These are phyloP conservation scores for Cantharis flavilabris DNA, from an alignment of 2,888 invertebrate genomes.

Conservation along the genomic window DNA sequence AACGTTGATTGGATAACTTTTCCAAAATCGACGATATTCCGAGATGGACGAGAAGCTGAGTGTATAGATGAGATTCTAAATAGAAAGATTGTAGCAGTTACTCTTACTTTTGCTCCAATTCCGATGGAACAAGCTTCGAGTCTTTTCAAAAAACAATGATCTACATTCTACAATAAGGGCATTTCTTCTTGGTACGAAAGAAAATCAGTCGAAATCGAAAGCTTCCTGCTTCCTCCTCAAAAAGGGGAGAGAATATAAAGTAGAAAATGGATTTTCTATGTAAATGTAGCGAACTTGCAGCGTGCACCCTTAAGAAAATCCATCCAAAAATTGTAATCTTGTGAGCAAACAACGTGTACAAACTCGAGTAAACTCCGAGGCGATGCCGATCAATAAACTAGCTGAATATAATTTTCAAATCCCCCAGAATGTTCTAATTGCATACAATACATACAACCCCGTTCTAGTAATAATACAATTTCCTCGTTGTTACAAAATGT, in stretches of 20 bases:
- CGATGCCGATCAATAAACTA: slow-evolving; percentile 1
- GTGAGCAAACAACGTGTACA: slow-evolving; percentile 1
- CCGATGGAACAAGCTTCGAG: too few species aligned
- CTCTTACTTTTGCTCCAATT: too few species aligned
- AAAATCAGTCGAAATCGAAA: too few species aligned
- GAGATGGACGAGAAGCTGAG: neutral
- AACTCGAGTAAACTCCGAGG: slow-evolving; percentile 1
- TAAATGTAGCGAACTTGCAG: neutral
- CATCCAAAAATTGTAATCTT: neutral
- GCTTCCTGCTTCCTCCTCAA: neutral
- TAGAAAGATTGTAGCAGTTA: too few species aligned
- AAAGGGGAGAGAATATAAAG: neutral
- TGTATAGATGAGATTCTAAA: too few species aligned
- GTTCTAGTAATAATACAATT: neutral
- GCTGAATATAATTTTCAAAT: neutral
- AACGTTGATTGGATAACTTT: neutral
- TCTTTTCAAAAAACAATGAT: too few species aligned
- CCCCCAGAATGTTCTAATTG: slow-evolving; percentile 1
- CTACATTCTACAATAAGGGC: too few species aligned
- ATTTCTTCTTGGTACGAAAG: too few species aligned
- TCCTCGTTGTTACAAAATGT: neutral
- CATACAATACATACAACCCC: neutral
- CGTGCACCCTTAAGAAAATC: neutral
- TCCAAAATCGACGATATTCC: neutral
- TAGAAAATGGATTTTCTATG: neutral